Percentiles rank a stretch among this genome's conserved stretches.
Evolutionary conservation across 2,797 vertebrate genomes (phyloP).

Genomic region (Manis pentadactyla): DNA sequence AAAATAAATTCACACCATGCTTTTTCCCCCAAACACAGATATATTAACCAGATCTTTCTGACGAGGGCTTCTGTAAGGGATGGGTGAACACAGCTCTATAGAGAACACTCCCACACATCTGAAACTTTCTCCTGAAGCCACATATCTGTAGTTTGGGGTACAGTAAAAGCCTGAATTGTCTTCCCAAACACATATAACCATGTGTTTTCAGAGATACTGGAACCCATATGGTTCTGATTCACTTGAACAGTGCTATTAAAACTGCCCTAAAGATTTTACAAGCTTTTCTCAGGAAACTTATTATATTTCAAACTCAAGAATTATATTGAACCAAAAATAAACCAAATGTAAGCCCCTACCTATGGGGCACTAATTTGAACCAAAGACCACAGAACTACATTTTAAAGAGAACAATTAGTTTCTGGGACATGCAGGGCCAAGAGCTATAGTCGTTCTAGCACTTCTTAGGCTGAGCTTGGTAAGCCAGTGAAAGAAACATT

Average conservation of each 20-base stretch:
- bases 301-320: conserved; percentile 66
- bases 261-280: conserved; percentile 66
- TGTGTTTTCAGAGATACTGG: conserved; percentile 58
- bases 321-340: conserved; percentile 73
- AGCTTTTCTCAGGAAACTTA: conserved; percentile 74
- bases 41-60: conserved; percentile 18
- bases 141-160: conserved; percentile 34
- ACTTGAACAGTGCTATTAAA: background rate
- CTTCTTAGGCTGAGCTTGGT: background rate
- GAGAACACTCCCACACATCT: background rate
- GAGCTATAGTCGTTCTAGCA: background rate
- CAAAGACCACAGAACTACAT: conserved; percentile 66
- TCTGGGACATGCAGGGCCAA: background rate
- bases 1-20: conserved; percentile 65
- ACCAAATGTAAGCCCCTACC: conserved; percentile 63
- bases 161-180: conserved; percentile 46
- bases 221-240: conserved; percentile 77
- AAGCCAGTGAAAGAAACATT: conserved; percentile 45
- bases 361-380: conserved; percentile 66
- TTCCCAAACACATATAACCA: conserved; percentile 26
- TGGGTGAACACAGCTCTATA: background rate
- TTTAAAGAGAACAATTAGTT: conserved; percentile 53
- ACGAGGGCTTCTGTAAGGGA: background rate
- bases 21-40: conserved; percentile 11
- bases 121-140: conserved; percentile 53